Percentiles rank a stretch among this genome's conserved stretches.
Conservation (phyloP, 2,797 vertebrate genomes). For the Chloroceryle amazona region DNA sequence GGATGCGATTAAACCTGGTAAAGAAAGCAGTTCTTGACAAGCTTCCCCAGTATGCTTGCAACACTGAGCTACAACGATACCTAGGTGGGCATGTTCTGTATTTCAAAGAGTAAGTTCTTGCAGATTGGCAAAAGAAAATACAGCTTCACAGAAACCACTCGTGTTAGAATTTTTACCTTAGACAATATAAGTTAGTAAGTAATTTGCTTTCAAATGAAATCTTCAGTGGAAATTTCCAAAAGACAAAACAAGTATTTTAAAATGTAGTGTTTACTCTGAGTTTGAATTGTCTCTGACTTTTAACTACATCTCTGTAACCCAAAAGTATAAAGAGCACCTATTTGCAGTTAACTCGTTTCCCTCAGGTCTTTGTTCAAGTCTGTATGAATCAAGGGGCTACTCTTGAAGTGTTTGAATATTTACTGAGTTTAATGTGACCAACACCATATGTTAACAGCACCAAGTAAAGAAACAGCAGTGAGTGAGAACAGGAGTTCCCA, state of each 20-base stretch:
- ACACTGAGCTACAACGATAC: neutral
- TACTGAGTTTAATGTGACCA: neutral
- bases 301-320: neutral
- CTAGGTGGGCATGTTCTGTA: neutral
- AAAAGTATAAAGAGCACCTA: neutral
- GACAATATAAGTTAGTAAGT: neutral
- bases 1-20: too few relatives aligned
- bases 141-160: neutral
- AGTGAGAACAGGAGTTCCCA: neutral
- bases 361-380: neutral
- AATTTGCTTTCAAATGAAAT: neutral
- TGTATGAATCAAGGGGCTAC: neutral
- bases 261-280: neutral
- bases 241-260: neutral
- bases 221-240: neutral
- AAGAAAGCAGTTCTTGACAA: too few relatives aligned
- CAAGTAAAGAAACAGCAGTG: neutral
- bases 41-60: neutral
- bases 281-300: neutral
- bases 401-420: neutral
- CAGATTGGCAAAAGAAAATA: neutral
- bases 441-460: neutral
- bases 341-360: neutral
- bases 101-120: neutral
- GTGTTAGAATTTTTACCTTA: neutral